Base-by-base conservation (phyloP, 2,113 vertebrate species). In the Setophaga petechia region DNA sequence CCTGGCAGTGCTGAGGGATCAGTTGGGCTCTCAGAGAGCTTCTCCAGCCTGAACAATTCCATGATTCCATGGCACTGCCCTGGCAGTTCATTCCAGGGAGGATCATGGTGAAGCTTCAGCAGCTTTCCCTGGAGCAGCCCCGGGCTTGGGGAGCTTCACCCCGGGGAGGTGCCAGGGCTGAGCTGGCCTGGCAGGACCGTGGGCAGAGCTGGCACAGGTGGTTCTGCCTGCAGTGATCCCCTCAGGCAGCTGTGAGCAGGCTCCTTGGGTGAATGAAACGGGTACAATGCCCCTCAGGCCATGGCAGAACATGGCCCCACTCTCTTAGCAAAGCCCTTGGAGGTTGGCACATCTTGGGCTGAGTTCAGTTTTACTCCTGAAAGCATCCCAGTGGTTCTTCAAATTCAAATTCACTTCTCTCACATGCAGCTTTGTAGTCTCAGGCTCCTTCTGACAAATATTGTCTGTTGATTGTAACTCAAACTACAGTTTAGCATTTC, bases 241-340 rank as follows among this genome's bases (percentile, higher is more conserved):
- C 37, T 27, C 19, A 7, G 55, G 2, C 9, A 52, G 33, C 21
- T 87, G 49, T 22, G 77, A 66, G 6, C 35, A 46, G 15, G 12
- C 37, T 37, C 6, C 7, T 0, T 15, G 33, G 35, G 47, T 28
- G 28, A 57, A 17, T 19, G 16, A 39, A 44, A 27, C 43, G 72
- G 69, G 41, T 41, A 1, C n/a, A 35, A 0, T 81, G 52, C 31
- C 47, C 23, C 55, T 68, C 17, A 87, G 51, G 31, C 23, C 20
- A 0, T 13, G 33, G 75, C 62, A 63, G 74, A 59, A 47, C 52
- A 13, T 0, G 1, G 43, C 66, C 44, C 49, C 31, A 2, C 21
- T 83, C n/a, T 74, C 5, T 3, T 55, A 14, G 3, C 0, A 0
- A 75, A 21, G 15, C 55, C 30, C 14, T 51, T 24, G 19, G 30